phyloP scores from a whole-genome alignment of 1,140 invertebrate species.

The Hypsibius dujardini region DNA sequence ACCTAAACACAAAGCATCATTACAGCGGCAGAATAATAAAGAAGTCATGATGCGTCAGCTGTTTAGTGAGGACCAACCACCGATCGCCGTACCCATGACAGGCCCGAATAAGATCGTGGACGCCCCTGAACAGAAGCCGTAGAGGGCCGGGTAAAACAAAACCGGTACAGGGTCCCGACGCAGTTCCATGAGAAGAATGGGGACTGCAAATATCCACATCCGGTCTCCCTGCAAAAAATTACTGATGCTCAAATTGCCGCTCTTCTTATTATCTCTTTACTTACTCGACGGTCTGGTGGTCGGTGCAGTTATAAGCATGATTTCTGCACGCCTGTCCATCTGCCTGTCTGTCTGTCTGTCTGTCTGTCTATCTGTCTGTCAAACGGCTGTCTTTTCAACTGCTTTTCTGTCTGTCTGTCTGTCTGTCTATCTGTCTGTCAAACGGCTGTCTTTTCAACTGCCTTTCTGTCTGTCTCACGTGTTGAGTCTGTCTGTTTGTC shows the following conservation, averaged over 20 bases:
- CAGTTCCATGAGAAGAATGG: not conserved
- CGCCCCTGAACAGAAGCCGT: conserved; percentile 4
- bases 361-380: not conserved
- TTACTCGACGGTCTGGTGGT: too few species aligned
- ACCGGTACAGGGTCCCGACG: not conserved
- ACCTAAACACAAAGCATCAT: too few species aligned
- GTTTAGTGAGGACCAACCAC: too few species aligned
- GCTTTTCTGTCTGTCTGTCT: not conserved
- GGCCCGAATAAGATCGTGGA: not conserved
- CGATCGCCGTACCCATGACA: not conserved
- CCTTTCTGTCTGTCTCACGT: too few species aligned
- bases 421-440: not conserved
- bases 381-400: not conserved
- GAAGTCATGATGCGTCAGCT: too few species aligned
- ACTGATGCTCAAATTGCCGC: not conserved
- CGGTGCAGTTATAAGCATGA: too few species aligned
- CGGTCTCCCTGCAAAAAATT: not conserved
- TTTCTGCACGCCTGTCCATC: too few species aligned
- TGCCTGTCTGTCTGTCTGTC: too few species aligned
- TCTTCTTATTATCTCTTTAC: not conserved
- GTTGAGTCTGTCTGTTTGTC: too few species aligned
- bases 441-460: not conserved
- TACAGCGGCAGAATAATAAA: too few species aligned
- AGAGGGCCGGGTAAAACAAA: not conserved
- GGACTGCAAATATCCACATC: not conserved